These are phyloP conservation scores for Lasius fuliginosus DNA, from an alignment of 2,888 invertebrate genomes.

Conservation along the genomic window DNA sequence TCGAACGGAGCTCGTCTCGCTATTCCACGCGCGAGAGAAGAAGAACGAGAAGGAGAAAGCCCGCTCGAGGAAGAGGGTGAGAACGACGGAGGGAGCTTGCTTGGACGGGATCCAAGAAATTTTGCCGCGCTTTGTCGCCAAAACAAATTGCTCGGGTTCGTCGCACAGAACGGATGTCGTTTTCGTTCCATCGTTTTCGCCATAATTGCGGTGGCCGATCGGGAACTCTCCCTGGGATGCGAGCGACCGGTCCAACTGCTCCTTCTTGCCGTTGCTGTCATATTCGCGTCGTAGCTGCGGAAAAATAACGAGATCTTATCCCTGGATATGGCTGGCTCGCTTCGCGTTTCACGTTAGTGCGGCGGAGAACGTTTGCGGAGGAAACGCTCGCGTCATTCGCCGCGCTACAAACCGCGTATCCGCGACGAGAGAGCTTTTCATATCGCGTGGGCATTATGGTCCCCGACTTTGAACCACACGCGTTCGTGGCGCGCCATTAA, in stretches of 20 bases:
- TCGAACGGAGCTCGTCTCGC: slow-evolving; percentile 58
- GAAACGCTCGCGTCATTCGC: slow-evolving; percentile 50
- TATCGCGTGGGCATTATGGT: slow-evolving; percentile 52
- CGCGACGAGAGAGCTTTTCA: slow-evolving; percentile 55
- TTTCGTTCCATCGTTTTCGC: slow-evolving; percentile 55
- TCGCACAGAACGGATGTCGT: slow-evolving; percentile 49
- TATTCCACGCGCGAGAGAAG: background rate
- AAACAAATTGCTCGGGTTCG: slow-evolving; percentile 79
- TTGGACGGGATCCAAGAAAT: slow-evolving; percentile 79
- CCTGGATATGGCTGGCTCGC: background rate
- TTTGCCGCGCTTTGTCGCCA: slow-evolving; percentile 81
- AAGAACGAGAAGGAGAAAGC: slow-evolving; percentile 18
- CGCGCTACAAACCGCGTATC: slow-evolving; percentile 44
- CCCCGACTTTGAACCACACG: slow-evolving; percentile 50
- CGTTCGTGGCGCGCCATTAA: slow-evolving; percentile 58
- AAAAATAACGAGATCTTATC: slow-evolving; percentile 52
- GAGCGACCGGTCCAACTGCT: slow-evolving; percentile 11
- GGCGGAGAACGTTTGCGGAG: slow-evolving; percentile 37
- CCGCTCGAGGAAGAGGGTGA: background rate
- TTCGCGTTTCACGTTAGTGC: background rate
- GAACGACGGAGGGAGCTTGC: slow-evolving; percentile 59
- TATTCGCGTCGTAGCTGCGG: slow-evolving; percentile 23
- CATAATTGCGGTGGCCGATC: slow-evolving; percentile 65
- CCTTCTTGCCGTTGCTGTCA: slow-evolving; percentile 26
- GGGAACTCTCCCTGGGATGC: background rate